Evolutionary conservation across 2,888 invertebrate species (phyloP), one percentile per base, ranked within the genome.

Genomic region (Tribolium freemani): DNA sequence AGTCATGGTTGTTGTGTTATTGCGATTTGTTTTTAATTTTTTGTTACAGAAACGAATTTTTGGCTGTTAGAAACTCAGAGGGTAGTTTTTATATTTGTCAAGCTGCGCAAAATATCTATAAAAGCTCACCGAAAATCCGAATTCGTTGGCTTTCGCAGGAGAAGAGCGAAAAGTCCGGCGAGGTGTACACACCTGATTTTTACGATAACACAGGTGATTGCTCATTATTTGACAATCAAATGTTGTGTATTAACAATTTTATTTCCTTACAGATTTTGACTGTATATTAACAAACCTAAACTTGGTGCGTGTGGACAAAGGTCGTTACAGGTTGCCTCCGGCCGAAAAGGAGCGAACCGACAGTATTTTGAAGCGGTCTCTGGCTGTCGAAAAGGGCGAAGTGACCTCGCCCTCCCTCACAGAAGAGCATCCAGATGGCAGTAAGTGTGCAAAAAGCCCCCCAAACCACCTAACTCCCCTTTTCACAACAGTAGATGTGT

Each of bases 71-170:
- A 78, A 97, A 96, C 85, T 93, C 94, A 0, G 96, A 96, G 84
- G 96, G 96, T 77, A 91, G 93, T 75, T 95, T 94, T 87, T 95
- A 93, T 85, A 91, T 97, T 71, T 97, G 97, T 85, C 96, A 96
- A 86, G 91, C 96, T 0, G 91, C 94, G 87, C 96, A 96, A 88
- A 96, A 97, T 86, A 94, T 97, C 71, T 96, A 95, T 87, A 94
- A 94, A 83, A 92, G 92, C 57, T 94, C 95, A 31, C 91, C 93
- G 72, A 93, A 93, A 85, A 96, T 96, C 83, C 93, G 93, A 83
- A 96, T 97, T 80, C 93, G 96, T 82, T 97, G 97, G 97, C 88
- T 96, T 61, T 94, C 95, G 0, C 93, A 94, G 84, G 93, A 93
- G 78, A 91, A 92, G 86, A 88, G 88, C 21, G 90, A 90, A 75